Evolutionary conservation across 2,888 invertebrate genomes (phyloP), one percentile per base, ranked within the genome.

Genomic region (Nomada hirtipes): DNA sequence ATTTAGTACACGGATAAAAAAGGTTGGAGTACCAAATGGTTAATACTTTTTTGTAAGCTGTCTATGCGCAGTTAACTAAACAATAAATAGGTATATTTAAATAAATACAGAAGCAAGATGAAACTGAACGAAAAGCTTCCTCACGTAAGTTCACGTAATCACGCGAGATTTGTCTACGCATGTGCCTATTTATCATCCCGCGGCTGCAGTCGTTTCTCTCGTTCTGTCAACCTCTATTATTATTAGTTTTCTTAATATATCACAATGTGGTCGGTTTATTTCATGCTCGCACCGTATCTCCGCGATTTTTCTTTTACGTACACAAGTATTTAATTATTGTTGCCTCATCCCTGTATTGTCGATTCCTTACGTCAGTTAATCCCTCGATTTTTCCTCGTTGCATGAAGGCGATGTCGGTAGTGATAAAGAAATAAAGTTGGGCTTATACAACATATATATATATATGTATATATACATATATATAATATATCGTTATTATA

Each of bases 321-420:
- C 90, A 89, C 89, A 89, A 67, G 80, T 80, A 80, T 92, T 89
- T 92, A 90, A 89, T 92, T 93, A 93, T 93, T 93, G 93, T 93
- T 93, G 93, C 91, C 92, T 92, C 92, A 92, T 93, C 93, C 93
- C 93, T 93, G 93, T 93, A 93, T 93, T 93, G 93, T 93, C 93
- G 92, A 91, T 93, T 93, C 90, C 91, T 91, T 89, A 87, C 88
- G 86, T 85, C 86, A 82, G 83, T 86, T 79, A 76, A 86, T 85
- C 76, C 84, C 86, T 86, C 82, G 83, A 87, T 53, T 23, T 70
- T 90, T 90, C 85, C 90, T 92, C 92, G 91, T 91, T 90, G 91
- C 92, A 87, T 92, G 89, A 93, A 93, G 93, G 93, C 93, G 93
- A 93, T 92, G 90, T 92, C 89, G 93, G 93, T 92, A 91, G 89